phyloP scores from a whole-genome alignment of 2,797 vertebrate species.

The Limosa lapponica region DNA sequence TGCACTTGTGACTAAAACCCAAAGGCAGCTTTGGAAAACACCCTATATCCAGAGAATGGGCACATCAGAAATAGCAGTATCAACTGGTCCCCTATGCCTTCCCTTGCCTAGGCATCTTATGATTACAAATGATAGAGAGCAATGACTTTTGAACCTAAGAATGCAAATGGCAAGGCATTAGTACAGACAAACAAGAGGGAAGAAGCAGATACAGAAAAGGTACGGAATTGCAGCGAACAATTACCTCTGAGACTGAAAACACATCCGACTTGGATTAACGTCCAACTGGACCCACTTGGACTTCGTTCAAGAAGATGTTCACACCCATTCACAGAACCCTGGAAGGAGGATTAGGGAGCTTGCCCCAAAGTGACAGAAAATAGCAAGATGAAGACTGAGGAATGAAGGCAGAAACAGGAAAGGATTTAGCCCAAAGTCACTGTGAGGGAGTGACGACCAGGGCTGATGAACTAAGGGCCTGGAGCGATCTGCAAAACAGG shows the following conservation, averaged over 20 bases:
- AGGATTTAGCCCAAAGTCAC: background rate
- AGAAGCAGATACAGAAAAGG: background rate
- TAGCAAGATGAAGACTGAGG: background rate
- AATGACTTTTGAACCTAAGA: background rate
- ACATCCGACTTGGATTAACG: background rate
- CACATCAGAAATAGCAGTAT: background rate
- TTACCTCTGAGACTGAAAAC: background rate
- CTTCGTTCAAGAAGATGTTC: background rate
- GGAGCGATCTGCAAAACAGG: background rate
- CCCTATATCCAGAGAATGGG: background rate
- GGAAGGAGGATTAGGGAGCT: background rate
- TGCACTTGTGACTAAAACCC: background rate
- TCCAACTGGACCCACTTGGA: no score
- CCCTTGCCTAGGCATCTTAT: background rate
- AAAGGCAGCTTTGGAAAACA: background rate
- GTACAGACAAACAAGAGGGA: rapidly evolving
- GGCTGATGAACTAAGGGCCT: background rate
- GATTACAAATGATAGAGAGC: background rate
- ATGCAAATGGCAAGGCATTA: background rate
- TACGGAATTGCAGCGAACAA: background rate
- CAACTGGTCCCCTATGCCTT: background rate
- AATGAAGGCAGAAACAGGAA: background rate
- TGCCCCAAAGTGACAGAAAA: background rate
- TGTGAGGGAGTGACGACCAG: background rate
- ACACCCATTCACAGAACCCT: background rate